A percentile compares a stretch with the other conserved stretches of the same genome.
Conservation (phyloP, 92 coral and sea anemone genomes). For the Meandrina meandrites region DNA sequence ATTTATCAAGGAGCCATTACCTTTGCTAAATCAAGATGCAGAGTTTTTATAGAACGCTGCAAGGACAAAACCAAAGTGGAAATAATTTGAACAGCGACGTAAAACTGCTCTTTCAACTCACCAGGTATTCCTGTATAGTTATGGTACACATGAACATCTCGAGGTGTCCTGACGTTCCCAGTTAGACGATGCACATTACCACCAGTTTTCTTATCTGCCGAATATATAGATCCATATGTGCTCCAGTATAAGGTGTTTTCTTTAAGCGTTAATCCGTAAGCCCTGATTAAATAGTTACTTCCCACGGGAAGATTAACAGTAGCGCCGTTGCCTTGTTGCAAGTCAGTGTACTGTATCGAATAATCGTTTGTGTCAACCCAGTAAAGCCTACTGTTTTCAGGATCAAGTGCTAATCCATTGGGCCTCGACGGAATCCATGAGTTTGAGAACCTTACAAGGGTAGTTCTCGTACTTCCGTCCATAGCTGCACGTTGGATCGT, state of each 20-base stretch:
- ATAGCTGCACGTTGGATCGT: constrained; percentile 61
- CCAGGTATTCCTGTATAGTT: constrained; percentile 52
- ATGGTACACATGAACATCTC: constrained; percentile 56
- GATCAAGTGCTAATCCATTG: constrained; percentile 66
- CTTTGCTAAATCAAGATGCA: not conserved
- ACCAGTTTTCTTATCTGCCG: constrained; percentile 39
- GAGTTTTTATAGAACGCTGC: not conserved
- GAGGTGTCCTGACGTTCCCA: constrained; percentile 5
- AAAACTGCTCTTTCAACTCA: not conserved
- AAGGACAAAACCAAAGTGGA: not conserved
- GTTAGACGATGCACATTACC: constrained; percentile 14
- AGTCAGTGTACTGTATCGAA: constrained; percentile 58
- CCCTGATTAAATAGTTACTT: not conserved
- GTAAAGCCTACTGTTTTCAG: constrained; percentile 44
- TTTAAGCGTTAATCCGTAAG: constrained; percentile 64
- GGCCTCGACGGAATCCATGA: constrained; percentile 19
- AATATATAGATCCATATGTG: constrained; percentile 29
- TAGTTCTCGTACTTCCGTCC: constrained; percentile 55
- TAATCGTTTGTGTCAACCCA: constrained; percentile 66
- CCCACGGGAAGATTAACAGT: constrained; percentile 12
- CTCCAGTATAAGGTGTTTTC: constrained; percentile 66
- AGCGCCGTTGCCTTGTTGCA: constrained; percentile 10
- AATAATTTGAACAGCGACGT: not conserved
- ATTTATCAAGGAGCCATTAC: not conserved
- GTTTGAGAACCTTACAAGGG: constrained; percentile 29